These are phyloP conservation scores for Lycocorax pyrrhopterus DNA, from an alignment of 2,113 vertebrate species.

Conservation along the genomic window DNA sequence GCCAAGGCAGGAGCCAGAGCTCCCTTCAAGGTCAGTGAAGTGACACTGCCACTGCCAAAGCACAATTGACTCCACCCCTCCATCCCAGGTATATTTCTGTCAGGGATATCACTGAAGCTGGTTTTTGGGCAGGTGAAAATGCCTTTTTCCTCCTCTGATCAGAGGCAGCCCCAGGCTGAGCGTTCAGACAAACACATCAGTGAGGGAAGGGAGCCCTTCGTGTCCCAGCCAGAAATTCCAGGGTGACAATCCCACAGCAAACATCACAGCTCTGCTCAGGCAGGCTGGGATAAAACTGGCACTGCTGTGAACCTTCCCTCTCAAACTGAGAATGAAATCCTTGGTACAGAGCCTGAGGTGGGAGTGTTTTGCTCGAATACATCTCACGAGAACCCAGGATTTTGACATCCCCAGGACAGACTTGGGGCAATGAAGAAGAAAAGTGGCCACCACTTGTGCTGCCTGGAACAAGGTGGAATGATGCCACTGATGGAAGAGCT, in stretches of 20 bases:
- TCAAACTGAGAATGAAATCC: neutral
- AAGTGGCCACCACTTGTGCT: neutral
- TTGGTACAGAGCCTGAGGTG: neutral
- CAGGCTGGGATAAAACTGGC: neutral
- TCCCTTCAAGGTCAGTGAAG: neutral
- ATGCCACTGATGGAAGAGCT: neutral
- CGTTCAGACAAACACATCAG: fast-evolving
- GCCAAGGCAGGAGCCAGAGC: neutral
- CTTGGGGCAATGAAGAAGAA: neutral
- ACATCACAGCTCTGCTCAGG: neutral
- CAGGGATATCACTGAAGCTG: neutral
- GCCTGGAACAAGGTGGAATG: neutral
- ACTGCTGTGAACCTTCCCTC: neutral
- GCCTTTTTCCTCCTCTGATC: neutral
- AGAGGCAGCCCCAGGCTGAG: neutral
- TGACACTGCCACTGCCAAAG: neutral
- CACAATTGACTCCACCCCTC: neutral
- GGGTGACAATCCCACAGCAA: neutral
- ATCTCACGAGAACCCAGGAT: neutral
- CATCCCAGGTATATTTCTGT: fast-evolving
- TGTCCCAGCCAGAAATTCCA: neutral
- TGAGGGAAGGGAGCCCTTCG: neutral
- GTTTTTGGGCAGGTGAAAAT: neutral
- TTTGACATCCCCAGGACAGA: neutral
- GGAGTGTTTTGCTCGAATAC: neutral